A percentile compares a stretch with the other conserved stretches of the same genome.
These are phyloP conservation scores for Enchytraeus crypticus DNA, from an alignment of 2,888 invertebrate genomes.

Conservation along the genomic window DNA sequence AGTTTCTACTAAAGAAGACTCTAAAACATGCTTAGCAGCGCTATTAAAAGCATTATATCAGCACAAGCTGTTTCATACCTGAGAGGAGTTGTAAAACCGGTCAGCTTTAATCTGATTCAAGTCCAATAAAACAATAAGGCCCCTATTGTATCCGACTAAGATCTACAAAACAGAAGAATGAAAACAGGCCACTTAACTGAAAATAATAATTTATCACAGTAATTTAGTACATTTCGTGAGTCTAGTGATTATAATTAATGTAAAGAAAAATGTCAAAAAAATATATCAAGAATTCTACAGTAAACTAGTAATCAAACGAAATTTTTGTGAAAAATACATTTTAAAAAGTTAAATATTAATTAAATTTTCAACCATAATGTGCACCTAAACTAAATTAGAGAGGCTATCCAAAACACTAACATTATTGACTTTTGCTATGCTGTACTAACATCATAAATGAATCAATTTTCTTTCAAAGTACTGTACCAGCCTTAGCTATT, in stretches of 20 bases:
- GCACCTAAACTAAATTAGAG: too few species aligned
- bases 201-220: not conserved
- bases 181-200: not conserved
- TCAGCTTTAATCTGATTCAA: slow-evolving; percentile 39
- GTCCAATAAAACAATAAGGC: slow-evolving; percentile 86
- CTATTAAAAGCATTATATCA: not conserved
- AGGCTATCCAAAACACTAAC: too few species aligned
- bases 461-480: too few species aligned
- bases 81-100: slow-evolving; percentile 47
- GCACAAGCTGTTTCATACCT: slow-evolving; percentile 37
- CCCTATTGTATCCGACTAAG: slow-evolving; percentile 88
- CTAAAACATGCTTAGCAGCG: too few species aligned
- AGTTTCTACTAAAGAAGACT: too few species aligned
- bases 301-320: not conserved
- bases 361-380: too few species aligned
- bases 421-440: too few species aligned
- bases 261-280: too few species aligned
- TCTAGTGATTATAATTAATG: not conserved
- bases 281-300: not conserved
- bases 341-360: too few species aligned
- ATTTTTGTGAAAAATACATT: too few species aligned
- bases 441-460: not conserved
- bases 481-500: too few species aligned
- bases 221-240: not conserved
- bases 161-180: slow-evolving; percentile 31